Evolutionary conservation across 2,113 vertebrate species (phyloP).

Genomic region (Cyphomyrus discorhynchus): DNA sequence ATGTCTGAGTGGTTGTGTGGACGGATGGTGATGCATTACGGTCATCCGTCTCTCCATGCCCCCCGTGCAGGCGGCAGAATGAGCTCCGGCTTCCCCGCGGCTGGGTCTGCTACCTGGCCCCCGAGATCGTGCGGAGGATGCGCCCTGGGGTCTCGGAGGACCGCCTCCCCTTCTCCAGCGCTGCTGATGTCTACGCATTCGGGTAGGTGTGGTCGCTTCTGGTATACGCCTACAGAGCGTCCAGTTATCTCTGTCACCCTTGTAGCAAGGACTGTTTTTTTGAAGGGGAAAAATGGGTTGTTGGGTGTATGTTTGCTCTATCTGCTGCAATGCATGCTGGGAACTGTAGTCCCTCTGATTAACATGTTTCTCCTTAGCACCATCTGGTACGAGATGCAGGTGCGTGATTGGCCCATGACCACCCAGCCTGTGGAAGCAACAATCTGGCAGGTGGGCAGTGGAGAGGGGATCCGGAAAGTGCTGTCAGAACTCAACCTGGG

Average conservation of each 20-base stretch:
- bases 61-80: constrained; percentile 77
- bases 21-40: neutral
- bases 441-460: constrained; percentile 98
- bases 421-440: constrained; percentile 85
- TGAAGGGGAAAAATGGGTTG: neutral
- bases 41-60: neutral
- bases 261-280: neutral
- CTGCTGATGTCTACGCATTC: constrained; percentile 92
- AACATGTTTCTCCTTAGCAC: constrained; percentile 62
- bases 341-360: neutral
- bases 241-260: neutral
- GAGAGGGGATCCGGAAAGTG: constrained; percentile 82
- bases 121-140: constrained; percentile 92
- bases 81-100: constrained; percentile 89
- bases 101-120: constrained; percentile 94
- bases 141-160: constrained; percentile 88
- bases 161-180: constrained; percentile 87
- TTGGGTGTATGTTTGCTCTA: neutral
- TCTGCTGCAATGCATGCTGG: neutral
- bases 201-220: constrained; percentile 66
- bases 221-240: neutral
- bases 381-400: constrained; percentile 97
- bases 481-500: constrained; percentile 79
- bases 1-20: neutral
- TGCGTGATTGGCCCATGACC: constrained; percentile 90